Conservation (phyloP, 2,888 invertebrate genomes). For the Drosophila phalerata region DNA sequence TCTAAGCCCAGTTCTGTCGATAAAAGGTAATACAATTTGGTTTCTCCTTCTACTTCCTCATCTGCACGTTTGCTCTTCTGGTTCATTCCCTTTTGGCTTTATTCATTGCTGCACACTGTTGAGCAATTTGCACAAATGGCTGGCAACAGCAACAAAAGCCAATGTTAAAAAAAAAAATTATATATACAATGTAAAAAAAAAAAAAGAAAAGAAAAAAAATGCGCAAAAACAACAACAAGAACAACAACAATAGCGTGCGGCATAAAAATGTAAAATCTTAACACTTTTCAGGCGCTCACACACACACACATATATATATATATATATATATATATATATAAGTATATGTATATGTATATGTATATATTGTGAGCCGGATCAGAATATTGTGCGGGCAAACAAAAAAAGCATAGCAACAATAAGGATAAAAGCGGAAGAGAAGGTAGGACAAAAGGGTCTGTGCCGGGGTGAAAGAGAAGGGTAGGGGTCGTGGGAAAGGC, state of each 20-base stretch:
- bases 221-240: slow-evolving; percentile 43
- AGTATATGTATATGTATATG: no score
- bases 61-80: background rate
- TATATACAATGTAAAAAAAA: background rate
- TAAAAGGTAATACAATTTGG: slow-evolving; percentile 36
- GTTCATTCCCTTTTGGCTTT: slow-evolving; percentile 17
- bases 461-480: background rate
- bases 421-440: slow-evolving; percentile 43
- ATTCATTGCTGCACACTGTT: slow-evolving; percentile 50
- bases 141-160: slow-evolving; percentile 62
- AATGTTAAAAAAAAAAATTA: slow-evolving; percentile 33
- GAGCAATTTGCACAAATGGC: slow-evolving; percentile 75
- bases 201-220: slow-evolving; percentile 40
- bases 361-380: slow-evolving; percentile 44
- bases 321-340: background rate
- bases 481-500: slow-evolving; percentile 26
- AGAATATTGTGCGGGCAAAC: slow-evolving; percentile 58
- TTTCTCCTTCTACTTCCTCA: slow-evolving; percentile 3
- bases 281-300: slow-evolving; percentile 63
- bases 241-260: slow-evolving; percentile 44
- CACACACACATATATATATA: slow-evolving; percentile 11
- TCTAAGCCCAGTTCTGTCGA: slow-evolving; percentile 10
- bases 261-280: slow-evolving; percentile 75
- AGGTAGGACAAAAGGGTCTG: slow-evolving; percentile 9
- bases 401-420: slow-evolving; percentile 59